Evolutionary conservation across 1,140 invertebrate genomes (phyloP).

Genomic region (Mercenaria mercenaria): DNA sequence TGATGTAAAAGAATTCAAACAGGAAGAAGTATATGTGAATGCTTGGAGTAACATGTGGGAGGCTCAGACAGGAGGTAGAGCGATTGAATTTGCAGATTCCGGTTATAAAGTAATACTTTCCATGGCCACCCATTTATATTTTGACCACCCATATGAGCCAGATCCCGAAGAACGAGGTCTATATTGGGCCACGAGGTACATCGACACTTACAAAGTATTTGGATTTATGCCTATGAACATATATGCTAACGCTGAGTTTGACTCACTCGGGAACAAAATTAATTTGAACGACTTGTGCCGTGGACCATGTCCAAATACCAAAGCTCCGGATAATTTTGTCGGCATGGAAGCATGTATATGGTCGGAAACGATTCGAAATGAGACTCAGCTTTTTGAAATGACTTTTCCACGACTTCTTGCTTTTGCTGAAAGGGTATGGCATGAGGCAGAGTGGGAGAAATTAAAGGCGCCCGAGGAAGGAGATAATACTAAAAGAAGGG

Average conservation of each 20-base stretch:
- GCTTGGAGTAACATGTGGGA: slow-evolving; percentile 77
- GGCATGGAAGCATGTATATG: slow-evolving; percentile 81
- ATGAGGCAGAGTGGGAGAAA: slow-evolving; percentile 81
- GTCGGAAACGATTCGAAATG: slow-evolving; percentile 77
- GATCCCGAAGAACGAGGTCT: slow-evolving; percentile 81
- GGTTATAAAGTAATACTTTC: slow-evolving; percentile 78
- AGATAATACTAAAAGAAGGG: slow-evolving; percentile 33
- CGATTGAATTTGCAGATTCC: slow-evolving; percentile 69
- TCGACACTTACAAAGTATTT: slow-evolving; percentile 73
- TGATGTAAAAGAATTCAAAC: slow-evolving; percentile 36
- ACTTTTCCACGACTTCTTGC: slow-evolving; percentile 80
- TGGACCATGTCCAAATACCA: slow-evolving; percentile 65
- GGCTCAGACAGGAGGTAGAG: slow-evolving; percentile 53
- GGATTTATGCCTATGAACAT: slow-evolving; percentile 75
- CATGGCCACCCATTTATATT: slow-evolving; percentile 79
- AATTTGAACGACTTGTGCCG: slow-evolving; percentile 54
- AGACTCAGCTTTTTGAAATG: slow-evolving; percentile 76
- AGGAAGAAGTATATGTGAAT: slow-evolving; percentile 56
- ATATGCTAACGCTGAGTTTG: slow-evolving; percentile 73
- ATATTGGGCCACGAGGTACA: slow-evolving; percentile 78
- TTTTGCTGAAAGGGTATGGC: slow-evolving; percentile 83
- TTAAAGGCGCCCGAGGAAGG: slow-evolving; percentile 20
- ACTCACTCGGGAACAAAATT: slow-evolving; percentile 62
- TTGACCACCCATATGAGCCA: slow-evolving; percentile 81
- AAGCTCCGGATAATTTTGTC: slow-evolving; percentile 73